Percentiles rank a stretch among this genome's conserved stretches.
phyloP scores from a whole-genome alignment of 2,113 vertebrate genomes.

The Glaucidium brasilianum region DNA sequence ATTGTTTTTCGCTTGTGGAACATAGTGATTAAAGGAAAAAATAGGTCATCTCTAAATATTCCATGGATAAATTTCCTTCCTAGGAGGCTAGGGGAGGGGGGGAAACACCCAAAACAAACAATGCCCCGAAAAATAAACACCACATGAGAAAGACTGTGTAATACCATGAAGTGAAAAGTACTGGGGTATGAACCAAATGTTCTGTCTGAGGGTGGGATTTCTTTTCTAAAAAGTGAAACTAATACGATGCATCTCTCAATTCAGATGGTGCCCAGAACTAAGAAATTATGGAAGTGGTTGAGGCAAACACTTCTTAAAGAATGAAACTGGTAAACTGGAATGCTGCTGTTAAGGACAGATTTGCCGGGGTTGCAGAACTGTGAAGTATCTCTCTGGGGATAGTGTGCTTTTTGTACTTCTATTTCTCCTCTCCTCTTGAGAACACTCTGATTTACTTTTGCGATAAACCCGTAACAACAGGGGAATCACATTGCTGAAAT shows the following conservation, averaged over 20 bases:
- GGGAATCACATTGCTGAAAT: slow-evolving; percentile 14
- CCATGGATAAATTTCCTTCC: not conserved
- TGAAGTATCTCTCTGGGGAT: not conserved
- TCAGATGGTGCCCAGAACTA: not conserved
- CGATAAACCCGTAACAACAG: not conserved
- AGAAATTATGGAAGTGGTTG: not conserved
- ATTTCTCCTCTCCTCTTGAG: slow-evolving; percentile 6
- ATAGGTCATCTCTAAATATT: not conserved
- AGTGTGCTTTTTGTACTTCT: not conserved
- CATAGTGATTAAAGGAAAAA: not conserved
- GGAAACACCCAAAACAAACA: not conserved
- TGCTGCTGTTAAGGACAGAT: not conserved
- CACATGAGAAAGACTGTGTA: not conserved
- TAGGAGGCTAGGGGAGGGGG: not conserved
- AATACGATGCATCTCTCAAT: not conserved
- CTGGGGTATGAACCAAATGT: not conserved
- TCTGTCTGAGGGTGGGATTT: not conserved
- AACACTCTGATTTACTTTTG: slow-evolving; percentile 32
- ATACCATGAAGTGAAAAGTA: not conserved
- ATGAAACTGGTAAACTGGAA: not conserved
- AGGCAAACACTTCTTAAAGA: not conserved
- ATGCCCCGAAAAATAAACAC: accelerated
- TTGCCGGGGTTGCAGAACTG: not conserved
- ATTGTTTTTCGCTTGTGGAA: not conserved
- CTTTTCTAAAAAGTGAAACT: not conserved